These are phyloP conservation scores for Brachypteracias leptosomus DNA, from an alignment of 2,113 vertebrate species.

Conservation along the genomic window DNA sequence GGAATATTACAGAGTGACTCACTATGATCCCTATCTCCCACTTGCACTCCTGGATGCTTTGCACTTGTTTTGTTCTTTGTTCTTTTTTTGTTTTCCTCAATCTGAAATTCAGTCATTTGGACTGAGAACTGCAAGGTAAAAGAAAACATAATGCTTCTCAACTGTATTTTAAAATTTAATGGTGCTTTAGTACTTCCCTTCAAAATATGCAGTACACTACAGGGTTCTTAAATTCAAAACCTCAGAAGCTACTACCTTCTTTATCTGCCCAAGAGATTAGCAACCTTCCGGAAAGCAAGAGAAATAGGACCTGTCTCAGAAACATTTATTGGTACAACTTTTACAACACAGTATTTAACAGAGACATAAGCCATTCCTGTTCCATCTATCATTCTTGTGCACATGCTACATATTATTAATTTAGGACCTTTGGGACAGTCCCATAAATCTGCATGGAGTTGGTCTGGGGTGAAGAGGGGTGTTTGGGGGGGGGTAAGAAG, in stretches of 20 bases:
- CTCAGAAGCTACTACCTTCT: neutral
- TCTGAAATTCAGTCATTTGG: neutral
- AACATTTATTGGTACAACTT: neutral
- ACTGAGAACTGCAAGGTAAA: neutral
- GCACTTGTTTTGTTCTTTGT: neutral
- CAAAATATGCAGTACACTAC: neutral
- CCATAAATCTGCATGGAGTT: conserved; percentile 37
- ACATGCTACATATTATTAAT: conserved; percentile 41
- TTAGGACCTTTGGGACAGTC: conserved; percentile 35
- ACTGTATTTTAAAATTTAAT: conserved; percentile 2
- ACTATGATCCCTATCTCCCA: neutral
- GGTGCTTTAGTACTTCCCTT: neutral
- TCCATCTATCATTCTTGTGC: conserved; percentile 42
- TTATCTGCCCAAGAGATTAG: neutral
- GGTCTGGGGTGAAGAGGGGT: neutral
- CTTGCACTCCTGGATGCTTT: neutral
- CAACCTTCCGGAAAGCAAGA: neutral
- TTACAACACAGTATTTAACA: conserved; percentile 43
- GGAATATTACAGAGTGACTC: neutral
- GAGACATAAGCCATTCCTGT: conserved; percentile 39
- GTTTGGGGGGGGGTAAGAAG: neutral
- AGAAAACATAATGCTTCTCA: neutral
- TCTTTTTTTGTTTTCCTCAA: neutral
- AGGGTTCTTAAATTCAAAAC: neutral
- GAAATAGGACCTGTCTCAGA: conserved; percentile 15